These are phyloP conservation scores for Leptopilina boulardi DNA, from an alignment of 1,140 invertebrate genomes.

Conservation along the genomic window DNA sequence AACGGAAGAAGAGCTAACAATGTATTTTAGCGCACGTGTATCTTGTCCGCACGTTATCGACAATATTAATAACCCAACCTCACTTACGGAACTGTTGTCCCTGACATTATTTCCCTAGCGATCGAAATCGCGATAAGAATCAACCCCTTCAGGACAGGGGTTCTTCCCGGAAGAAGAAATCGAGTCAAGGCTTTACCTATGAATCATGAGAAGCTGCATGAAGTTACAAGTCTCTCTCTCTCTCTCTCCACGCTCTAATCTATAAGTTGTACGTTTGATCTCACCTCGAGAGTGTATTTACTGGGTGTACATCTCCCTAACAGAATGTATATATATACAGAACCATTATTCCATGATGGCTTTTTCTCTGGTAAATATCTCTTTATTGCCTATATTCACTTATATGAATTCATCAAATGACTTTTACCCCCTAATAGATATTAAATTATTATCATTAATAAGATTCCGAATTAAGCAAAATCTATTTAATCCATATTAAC, in stretches of 20 bases:
- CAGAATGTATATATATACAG: too few species aligned
- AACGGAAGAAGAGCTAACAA: constrained; percentile 20
- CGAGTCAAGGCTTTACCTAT: constrained; percentile 27
- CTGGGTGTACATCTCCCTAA: not conserved
- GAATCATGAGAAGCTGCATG: constrained; percentile 22
- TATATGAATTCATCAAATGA: too few species aligned
- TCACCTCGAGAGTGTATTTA: constrained; percentile 13
- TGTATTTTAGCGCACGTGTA: constrained; percentile 45
- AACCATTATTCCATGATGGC: not conserved
- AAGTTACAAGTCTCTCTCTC: constrained; percentile 7
- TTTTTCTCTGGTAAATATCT: not conserved
- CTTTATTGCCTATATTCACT: too few species aligned
- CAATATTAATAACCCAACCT: constrained; percentile 60
- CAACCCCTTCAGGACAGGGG: constrained; percentile 22
- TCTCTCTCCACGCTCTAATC: not conserved
- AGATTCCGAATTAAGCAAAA: too few species aligned
- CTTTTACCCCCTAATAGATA: too few species aligned
- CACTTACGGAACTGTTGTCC: constrained; percentile 25
- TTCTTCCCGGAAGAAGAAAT: constrained; percentile 27
- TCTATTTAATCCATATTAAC: too few species aligned
- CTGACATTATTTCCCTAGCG: constrained; percentile 25
- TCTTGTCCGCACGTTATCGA: constrained; percentile 54
- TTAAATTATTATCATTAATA: too few species aligned
- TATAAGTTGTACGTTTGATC: constrained; percentile 12
- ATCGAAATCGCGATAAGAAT: constrained; percentile 12